These are phyloP conservation scores for Leiothrix lutea DNA, from an alignment of 2,113 vertebrate species.

Conservation along the genomic window DNA sequence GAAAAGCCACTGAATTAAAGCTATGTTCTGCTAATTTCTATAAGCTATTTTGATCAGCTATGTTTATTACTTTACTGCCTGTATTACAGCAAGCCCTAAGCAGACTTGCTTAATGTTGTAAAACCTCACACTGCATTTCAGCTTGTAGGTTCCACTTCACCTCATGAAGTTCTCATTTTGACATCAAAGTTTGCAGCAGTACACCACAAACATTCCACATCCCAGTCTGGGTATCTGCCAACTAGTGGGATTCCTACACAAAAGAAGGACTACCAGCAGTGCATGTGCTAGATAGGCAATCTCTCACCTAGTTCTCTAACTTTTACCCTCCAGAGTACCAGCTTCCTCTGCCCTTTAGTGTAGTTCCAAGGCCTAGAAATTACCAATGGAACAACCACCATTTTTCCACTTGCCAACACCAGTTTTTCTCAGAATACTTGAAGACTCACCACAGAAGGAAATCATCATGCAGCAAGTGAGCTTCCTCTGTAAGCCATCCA, in stretches of 20 bases:
- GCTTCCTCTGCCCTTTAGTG: background rate
- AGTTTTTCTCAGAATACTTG: background rate
- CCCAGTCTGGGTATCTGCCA: background rate
- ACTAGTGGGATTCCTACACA: background rate
- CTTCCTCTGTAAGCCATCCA: background rate
- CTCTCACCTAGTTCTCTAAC: background rate
- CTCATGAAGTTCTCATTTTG: background rate
- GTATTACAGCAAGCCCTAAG: background rate
- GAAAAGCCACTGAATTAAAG: background rate
- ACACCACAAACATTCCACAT: background rate
- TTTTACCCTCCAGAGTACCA: background rate
- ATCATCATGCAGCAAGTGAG: background rate
- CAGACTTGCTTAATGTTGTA: background rate
- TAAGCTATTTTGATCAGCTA: background rate
- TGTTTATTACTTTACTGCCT: background rate
- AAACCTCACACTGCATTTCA: background rate
- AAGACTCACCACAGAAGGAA: background rate
- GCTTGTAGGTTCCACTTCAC: background rate
- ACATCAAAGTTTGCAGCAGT: background rate
- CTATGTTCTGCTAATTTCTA: background rate
- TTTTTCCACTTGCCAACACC: background rate
- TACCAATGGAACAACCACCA: background rate
- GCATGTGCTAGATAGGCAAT: background rate
- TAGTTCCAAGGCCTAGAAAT: background rate
- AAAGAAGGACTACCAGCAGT: background rate